These are phyloP conservation scores for Vombatus ursinus DNA, from an alignment of 2,113 vertebrate species.

Conservation along the genomic window DNA sequence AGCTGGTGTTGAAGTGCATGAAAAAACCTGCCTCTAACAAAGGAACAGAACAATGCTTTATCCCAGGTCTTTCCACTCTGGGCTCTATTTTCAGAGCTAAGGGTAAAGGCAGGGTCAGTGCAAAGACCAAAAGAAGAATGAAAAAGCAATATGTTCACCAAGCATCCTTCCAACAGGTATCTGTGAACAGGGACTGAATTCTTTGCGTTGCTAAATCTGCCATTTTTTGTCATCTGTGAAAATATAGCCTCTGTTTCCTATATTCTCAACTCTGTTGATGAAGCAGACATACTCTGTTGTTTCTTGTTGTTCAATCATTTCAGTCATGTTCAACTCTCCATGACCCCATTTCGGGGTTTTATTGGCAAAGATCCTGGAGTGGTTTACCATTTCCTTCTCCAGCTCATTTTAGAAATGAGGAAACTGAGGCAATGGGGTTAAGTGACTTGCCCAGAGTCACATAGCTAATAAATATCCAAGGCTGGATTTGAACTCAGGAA, in stretches of 20 bases:
- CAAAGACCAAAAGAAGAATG: neutral
- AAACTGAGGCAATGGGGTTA: too few species aligned
- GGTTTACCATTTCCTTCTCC: too few species aligned
- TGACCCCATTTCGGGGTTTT: too few species aligned
- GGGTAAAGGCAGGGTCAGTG: neutral
- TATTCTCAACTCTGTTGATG: neutral
- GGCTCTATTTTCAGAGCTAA: fast-evolving
- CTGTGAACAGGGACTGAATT: neutral
- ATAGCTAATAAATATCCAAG: too few species aligned
- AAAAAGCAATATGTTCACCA: neutral
- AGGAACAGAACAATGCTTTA: neutral
- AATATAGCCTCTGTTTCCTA: neutral
- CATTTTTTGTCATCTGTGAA: neutral
- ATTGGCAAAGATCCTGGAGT: too few species aligned
- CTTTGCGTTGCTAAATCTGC: too few species aligned
- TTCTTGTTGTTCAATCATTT: too few species aligned
- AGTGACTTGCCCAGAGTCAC: too few species aligned
- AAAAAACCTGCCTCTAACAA: constrained; percentile 87
- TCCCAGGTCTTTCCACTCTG: neutral
- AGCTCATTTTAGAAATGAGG: too few species aligned
- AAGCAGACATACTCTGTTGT: neutral
- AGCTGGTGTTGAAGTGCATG: constrained; percentile 88
- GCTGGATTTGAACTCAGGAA: too few species aligned
- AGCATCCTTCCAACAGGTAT: neutral
- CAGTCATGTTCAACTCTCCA: too few species aligned